phyloP scores from a whole-genome alignment of 2,797 vertebrate species.

The Pseudocheirus occidentalis region DNA sequence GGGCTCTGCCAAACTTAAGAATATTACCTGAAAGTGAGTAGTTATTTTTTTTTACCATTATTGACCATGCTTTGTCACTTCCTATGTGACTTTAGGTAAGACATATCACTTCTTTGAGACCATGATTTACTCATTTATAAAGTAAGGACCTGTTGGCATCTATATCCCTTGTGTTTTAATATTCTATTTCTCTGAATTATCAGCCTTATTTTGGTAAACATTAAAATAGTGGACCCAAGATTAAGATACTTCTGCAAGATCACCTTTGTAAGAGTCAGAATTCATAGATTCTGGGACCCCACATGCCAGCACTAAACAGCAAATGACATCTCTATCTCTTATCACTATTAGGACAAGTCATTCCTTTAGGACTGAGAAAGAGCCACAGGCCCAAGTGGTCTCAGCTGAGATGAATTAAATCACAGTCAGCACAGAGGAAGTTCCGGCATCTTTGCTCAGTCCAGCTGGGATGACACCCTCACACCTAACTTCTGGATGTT shows the following conservation, averaged over 20 bases:
- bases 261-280: not conserved
- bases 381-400: not conserved
- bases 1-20: not conserved
- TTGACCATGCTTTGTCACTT: not conserved
- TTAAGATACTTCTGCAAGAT: constrained; percentile 5
- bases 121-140: not conserved
- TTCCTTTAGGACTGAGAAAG: not conserved
- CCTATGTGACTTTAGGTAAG: not conserved
- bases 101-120: not conserved
- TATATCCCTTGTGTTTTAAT: not conserved
- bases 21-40: not conserved
- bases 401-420: not conserved
- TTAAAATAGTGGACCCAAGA: not conserved
- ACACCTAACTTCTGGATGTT: not conserved
- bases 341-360: not conserved
- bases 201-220: not conserved
- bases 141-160: not conserved
- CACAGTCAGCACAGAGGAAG: not conserved
- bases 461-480: not conserved
- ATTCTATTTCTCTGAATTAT: not conserved
- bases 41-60: not conserved
- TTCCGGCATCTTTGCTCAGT: not conserved
- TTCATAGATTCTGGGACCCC: not conserved
- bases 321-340: not conserved
- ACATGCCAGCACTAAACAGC: not conserved